Evolutionary conservation across 1,140 invertebrate species (phyloP), one percentile per base, ranked within the genome.

Genomic region (Zaprionus kolodkinae): DNA sequence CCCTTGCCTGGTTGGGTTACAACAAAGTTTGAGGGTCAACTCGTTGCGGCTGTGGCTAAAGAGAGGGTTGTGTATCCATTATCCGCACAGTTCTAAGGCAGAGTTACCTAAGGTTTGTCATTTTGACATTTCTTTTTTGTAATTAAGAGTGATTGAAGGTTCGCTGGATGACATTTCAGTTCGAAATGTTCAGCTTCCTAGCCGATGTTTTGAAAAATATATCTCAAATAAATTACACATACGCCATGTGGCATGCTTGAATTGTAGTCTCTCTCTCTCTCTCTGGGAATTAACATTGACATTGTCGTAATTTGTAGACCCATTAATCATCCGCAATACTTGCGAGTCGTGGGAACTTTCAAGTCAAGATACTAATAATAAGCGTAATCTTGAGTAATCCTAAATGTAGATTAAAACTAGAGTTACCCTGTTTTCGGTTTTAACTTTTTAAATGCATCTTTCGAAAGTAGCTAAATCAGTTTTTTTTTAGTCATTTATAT

Each of bases 61-160:
- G 3, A 30, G 61, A 2, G 54, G 35, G 12, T 5, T 36, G 36
- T 9, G 33, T 33, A 33, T 38, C 21, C 6, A 38, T 60, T 48
- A 61, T n/a, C 43, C 43, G 30, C n/a, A 25, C 9, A 11, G 36
- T 56, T 52, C 33, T 30, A 3, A 17, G 21, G 5, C 2, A 15
- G 17, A 25, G 36, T 54, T 61, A 6, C 3, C 27, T 30, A 30
- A 4, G 6, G 27, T 30, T 3, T 30, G 27, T 30, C 27, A 30
- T 30, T 30, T 30, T 78, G 78, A 66, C 78, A 79, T 79, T 79
- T 78, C 27, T 43, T 30, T 68, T 72, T 78, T 70, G 62, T 71
- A 76, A 81, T 73, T 79, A 73, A 81, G 69, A 73, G 52, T 79
- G 76, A 76, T 81, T 76, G 57, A 83, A 73, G 76, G 69, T 64